Evolutionary conservation across 2,113 vertebrate species (phyloP), one percentile per base, ranked within the genome.

Genomic region (Prunella himalayana): DNA sequence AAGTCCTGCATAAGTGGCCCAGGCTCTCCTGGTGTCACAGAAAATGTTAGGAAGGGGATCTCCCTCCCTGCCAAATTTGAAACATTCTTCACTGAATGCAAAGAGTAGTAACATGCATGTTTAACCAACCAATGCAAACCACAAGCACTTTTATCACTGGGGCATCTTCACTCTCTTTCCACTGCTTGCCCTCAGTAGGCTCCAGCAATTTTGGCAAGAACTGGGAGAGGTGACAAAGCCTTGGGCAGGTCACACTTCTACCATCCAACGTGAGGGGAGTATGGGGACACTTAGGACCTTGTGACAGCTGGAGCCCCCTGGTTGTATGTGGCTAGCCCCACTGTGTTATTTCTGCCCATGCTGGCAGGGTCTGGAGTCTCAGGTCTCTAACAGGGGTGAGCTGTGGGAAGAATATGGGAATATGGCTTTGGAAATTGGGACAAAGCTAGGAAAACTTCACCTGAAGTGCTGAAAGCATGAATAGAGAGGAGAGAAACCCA

Each of bases 91-190:
- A 3, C 8, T 61, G 11, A 6, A 11, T 21, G 7, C 11, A 45
- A 66, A 59, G 15, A 85, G 28, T 25, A 41, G 5, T 6, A 11
- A 50, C 33, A 49, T 49, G n/a, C 1, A 0, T 18, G 5, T 68
- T 82, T 71, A 69, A 12, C 19, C 13, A 79, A 35, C 73, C 0
- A 2, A 78, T 69, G 25, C 0, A 0, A 70, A 53, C 18, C 21
- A 42, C 11, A 15, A 39, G 9, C 8, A 37, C 24, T 31, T 37
- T 73, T 66, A 17, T 30, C 2, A 1, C 50, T 24, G 59, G 31
- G 30, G 17, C 15, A 79, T 7, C 10, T 42, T 72, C 28, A n/a
- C 7, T 7, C 6, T 4, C 23, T 50, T 77, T 61, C 42, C 27
- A 33, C 13, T 69, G 9, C 13, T 37, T 50, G 22, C 14, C n/a